Evolutionary conservation across 1,140 invertebrate species (phyloP).

Genomic region (Heterodera schachtii): DNA sequence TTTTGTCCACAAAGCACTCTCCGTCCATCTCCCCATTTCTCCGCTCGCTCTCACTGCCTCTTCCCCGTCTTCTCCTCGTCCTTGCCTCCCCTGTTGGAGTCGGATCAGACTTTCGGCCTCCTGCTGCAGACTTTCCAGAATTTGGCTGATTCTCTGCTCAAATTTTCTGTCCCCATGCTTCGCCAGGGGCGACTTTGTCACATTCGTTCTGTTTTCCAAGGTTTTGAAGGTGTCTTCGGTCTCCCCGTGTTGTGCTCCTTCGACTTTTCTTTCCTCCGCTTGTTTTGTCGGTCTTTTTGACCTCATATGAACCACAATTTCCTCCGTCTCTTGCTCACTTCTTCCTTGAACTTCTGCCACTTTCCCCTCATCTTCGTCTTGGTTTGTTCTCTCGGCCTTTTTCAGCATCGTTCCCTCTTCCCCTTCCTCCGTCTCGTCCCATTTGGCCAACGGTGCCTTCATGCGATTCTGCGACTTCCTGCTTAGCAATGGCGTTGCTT

Average conservation of each 20-base stretch:
- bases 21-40: not conserved
- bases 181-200: not conserved
- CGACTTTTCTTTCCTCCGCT: not conserved
- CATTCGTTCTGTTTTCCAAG: too few relatives aligned
- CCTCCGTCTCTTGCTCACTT: not conserved
- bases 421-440: constrained; percentile 24
- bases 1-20: not conserved
- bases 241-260: not conserved
- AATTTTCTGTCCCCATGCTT: constrained; percentile 44
- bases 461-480: not conserved
- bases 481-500: not conserved
- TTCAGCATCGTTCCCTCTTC: constrained; percentile 1
- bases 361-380: not conserved
- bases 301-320: constrained; percentile 25
- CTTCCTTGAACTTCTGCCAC: not conserved
- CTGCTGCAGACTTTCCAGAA: constrained; percentile 56
- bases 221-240: not conserved
- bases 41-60: not conserved
- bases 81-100: constrained; percentile 17
- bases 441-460: constrained; percentile 21
- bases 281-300: not conserved
- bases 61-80: constrained; percentile 9
- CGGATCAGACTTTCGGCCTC: constrained; percentile 40
- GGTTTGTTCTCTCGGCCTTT: not conserved
- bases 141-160: constrained; percentile 59